Evolutionary conservation across 2,888 invertebrate species (phyloP).

Genomic region (Napeogenes sylphis): DNA sequence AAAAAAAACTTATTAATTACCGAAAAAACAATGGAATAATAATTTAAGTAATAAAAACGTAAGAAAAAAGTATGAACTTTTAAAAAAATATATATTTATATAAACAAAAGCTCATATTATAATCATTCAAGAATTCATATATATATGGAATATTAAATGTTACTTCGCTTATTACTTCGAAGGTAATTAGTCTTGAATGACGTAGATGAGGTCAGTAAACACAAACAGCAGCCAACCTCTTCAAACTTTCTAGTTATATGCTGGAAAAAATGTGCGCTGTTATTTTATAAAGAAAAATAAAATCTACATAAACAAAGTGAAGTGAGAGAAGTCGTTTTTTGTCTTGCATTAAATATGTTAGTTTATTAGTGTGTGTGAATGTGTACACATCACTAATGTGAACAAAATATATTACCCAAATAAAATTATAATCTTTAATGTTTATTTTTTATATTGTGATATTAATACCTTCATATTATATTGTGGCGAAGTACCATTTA

Average conservation of each 20-base stretch:
- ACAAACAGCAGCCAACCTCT: neutral
- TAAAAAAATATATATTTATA: too few relatives aligned
- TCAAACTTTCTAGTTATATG: constrained; percentile 1
- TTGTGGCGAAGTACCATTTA: too few relatives aligned
- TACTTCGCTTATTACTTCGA: constrained; percentile 1
- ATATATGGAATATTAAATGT: neutral
- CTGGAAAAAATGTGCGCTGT: neutral
- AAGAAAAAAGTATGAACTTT: too few relatives aligned
- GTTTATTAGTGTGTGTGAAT: neutral
- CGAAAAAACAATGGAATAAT: too few relatives aligned
- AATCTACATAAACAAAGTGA: neutral
- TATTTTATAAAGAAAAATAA: constrained; percentile 1
- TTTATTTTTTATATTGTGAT: too few relatives aligned
- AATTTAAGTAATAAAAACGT: too few relatives aligned
- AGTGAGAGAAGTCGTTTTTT: neutral
- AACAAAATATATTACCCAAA: too few relatives aligned
- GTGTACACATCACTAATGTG: too few relatives aligned
- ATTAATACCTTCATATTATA: too few relatives aligned
- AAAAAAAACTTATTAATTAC: too few relatives aligned
- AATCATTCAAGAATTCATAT: neutral
- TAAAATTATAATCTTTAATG: too few relatives aligned
- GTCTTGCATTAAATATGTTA: too few relatives aligned
- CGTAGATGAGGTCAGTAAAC: constrained; percentile 1
- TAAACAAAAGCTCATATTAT: neutral
- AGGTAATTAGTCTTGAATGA: neutral